Evolutionary conservation across 2,888 invertebrate species (phyloP), one percentile per base, ranked within the genome.

Genomic region (Abrostola triplasia): DNA sequence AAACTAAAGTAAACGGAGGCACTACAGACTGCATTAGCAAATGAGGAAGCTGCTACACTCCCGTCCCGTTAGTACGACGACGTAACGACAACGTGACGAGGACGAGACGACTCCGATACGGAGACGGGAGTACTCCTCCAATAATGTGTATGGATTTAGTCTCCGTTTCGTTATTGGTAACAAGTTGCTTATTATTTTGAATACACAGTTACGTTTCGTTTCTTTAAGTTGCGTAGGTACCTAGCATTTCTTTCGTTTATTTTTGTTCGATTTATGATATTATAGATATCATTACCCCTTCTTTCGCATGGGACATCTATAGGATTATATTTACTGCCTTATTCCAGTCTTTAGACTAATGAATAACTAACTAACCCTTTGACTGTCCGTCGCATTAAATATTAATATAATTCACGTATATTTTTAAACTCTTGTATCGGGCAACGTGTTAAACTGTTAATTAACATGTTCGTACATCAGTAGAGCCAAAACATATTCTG

Each of bases 11-110:
- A 53, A 59, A 59, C 9, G 9, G 44, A 36, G 41, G 9, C 12
- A 47, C 35, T 41, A 56, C 58, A 73, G 61, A 71, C 68, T 83
- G 83, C 84, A 85, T 84, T 85, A 82, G 76, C 77, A 80, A 82
- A 83, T 84, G 79, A 84, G 41, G 64, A 55, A 60, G 52, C 12
- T 44, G 12, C 47, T 12, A 37, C 24, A 35, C 10, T 11, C 40
- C 12, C 12, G 38, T 47, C 41, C 60, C 47, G 38, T 65, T 71
- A n/a, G n/a, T n/a, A 66, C 1, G 10, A 40, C 40, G 10, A 40
- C 36, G n/a, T 49, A 60, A 70, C 44, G 41, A 24, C 24, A 24
- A 24, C 24, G 4, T 24, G 24, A 24, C 24, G 13, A 44, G 8
- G 12, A 44, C 44, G 44, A 61, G 58, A 70, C 13, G 41, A 67